phyloP scores from a whole-genome alignment of 1,140 invertebrate genomes.

The Cryptotermes secundus region DNA sequence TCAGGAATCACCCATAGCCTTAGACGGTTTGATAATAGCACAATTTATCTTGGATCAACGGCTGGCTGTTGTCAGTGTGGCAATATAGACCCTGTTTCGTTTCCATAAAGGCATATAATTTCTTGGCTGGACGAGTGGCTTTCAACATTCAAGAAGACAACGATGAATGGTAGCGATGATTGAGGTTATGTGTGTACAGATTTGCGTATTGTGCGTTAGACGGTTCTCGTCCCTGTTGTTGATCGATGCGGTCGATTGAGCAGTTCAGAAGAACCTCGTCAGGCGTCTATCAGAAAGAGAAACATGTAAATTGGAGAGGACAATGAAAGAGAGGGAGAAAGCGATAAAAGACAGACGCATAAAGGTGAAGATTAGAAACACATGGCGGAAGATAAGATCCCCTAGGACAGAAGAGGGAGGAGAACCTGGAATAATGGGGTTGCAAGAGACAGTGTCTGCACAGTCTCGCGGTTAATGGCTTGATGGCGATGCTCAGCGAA shows the following conservation, averaged over 20 bases:
- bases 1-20: too few species aligned
- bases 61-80: too few species aligned
- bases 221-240: not conserved
- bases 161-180: too few species aligned
- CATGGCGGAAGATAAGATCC: conserved; percentile 11
- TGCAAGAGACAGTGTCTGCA: not conserved
- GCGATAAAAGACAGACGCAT: not conserved
- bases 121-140: too few species aligned
- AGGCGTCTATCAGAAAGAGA: not conserved
- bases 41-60: too few species aligned
- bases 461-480: not conserved
- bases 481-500: not conserved
- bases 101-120: too few species aligned
- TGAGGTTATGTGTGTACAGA: too few species aligned
- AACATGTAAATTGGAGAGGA: conserved; percentile 10
- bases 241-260: not conserved
- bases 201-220: too few species aligned
- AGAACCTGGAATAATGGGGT: not conserved
- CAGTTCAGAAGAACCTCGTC: not conserved
- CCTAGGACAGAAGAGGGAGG: not conserved
- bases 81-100: too few species aligned
- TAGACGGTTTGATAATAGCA: too few species aligned
- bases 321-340: too few species aligned
- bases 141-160: too few species aligned
- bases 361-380: conserved; percentile 17